phyloP scores from a whole-genome alignment of 2,797 vertebrate genomes.

The Gobionotothen gibberifrons region DNA sequence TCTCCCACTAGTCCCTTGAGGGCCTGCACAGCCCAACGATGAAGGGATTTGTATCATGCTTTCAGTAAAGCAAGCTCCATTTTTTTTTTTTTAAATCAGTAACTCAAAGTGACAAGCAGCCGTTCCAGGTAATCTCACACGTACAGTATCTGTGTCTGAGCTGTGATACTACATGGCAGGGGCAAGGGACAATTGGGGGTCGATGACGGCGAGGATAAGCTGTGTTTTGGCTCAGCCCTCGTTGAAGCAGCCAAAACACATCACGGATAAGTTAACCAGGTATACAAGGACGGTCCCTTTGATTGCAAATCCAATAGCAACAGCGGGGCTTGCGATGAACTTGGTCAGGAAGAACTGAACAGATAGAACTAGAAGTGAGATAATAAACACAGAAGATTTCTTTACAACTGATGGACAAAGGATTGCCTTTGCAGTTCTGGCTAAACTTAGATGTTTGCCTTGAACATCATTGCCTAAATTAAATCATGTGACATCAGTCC shows the following conservation, averaged over 20 bases:
- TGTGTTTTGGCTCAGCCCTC: slow-evolving; percentile 33
- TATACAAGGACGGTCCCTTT: slow-evolving; percentile 17
- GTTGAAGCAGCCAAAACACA: slow-evolving; percentile 26
- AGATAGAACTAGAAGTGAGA: slow-evolving; percentile 7
- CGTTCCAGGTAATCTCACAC: slow-evolving; percentile 44
- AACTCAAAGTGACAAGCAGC: slow-evolving; percentile 53
- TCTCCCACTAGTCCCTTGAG: slow-evolving; percentile 57
- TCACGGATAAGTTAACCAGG: slow-evolving; percentile 43
- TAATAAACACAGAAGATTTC: slow-evolving; percentile 11
- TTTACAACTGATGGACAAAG: slow-evolving; percentile 6
- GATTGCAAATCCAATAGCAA: slow-evolving; percentile 58
- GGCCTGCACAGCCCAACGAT: slow-evolving; percentile 39
- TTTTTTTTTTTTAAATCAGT: slow-evolving; percentile 25
- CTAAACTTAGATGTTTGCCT: not conserved
- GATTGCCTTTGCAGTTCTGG: slow-evolving; percentile 22
- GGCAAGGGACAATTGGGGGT: not conserved
- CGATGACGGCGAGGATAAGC: slow-evolving; percentile 5
- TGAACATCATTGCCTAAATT: not conserved
- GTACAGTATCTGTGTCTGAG: slow-evolving; percentile 27
- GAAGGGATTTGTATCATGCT: slow-evolving; percentile 61
- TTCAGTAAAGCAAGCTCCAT: slow-evolving; percentile 36
- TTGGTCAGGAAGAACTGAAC: slow-evolving; percentile 1
- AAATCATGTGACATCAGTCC: not conserved
- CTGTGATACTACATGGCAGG: slow-evolving; percentile 22
- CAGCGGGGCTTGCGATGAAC: slow-evolving; percentile 29